Evolutionary conservation across 1,140 invertebrate genomes (phyloP).

Genomic region (Sminthurides bifidus): DNA sequence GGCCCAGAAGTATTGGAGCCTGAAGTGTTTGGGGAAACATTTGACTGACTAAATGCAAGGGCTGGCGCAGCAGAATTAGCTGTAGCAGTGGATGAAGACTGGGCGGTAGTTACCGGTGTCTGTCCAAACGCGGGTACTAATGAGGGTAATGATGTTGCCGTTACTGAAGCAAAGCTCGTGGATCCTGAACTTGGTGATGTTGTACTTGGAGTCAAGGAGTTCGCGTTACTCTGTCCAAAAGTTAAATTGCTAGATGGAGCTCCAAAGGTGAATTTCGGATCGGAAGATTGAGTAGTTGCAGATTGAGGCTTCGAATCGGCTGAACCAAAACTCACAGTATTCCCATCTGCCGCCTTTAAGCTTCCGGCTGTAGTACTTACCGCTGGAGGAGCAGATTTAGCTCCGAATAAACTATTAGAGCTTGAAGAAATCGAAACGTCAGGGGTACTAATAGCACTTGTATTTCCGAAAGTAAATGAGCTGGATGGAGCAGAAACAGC

Average conservation of each 20-base stretch:
- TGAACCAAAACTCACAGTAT: no score
- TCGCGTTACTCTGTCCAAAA: no score
- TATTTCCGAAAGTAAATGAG: constrained; percentile 7
- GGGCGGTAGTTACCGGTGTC: not conserved
- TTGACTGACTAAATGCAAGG: not conserved
- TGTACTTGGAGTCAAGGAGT: constrained; percentile 1
- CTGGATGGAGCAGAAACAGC: not conserved
- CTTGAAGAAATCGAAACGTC: no score
- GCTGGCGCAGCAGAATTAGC: not conserved
- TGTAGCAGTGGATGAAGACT: no score
- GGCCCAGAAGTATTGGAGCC: no score
- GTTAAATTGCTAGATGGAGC: no score
- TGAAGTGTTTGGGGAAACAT: no score
- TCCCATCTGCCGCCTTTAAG: no score
- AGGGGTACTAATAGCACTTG: not conserved
- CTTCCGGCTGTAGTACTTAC: no score
- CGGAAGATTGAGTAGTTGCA: not conserved
- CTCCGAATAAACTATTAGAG: no score
- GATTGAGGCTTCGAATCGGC: no score
- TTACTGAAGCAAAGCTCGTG: not conserved
- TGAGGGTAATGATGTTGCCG: not conserved
- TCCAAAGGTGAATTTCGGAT: not conserved
- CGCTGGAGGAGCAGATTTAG: no score
- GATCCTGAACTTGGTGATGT: not conserved
- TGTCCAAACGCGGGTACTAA: constrained; percentile 1